Evolutionary conservation across 2,113 vertebrate species (phyloP).

Genomic region (Xiphias gladius): DNA sequence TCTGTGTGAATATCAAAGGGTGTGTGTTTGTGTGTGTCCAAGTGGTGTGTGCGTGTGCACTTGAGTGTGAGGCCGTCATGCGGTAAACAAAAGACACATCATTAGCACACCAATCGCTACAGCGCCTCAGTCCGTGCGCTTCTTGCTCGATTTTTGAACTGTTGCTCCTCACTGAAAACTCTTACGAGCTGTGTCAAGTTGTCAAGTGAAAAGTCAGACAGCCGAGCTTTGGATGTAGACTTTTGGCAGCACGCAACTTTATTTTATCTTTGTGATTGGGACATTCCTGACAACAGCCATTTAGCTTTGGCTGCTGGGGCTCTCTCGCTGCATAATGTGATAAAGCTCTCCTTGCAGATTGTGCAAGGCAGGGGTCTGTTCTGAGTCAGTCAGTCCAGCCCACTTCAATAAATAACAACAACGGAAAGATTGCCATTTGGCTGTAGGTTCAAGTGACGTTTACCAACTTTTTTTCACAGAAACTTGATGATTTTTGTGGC

Average conservation of each 20-base stretch:
- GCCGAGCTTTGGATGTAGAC: not conserved
- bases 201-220: slow-evolving; percentile 34
- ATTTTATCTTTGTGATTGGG: slow-evolving; percentile 12
- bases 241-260: not conserved
- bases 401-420: too few species aligned
- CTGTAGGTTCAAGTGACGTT: not conserved
- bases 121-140: slow-evolving; percentile 5
- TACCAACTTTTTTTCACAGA: not conserved
- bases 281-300: slow-evolving; percentile 20
- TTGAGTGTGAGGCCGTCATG: not conserved
- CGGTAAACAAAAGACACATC: slow-evolving; percentile 50
- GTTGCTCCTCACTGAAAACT: slow-evolving; percentile 32
- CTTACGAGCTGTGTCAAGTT: slow-evolving; percentile 32
- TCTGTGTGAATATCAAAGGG: slow-evolving; percentile 30
- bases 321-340: not conserved
- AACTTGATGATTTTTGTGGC: not conserved
- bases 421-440: too few species aligned
- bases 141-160: slow-evolving; percentile 15
- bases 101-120: slow-evolving; percentile 52
- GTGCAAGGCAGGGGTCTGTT: too few species aligned
- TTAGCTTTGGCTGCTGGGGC: slow-evolving; percentile 17
- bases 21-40: not conserved
- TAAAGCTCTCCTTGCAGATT: not conserved
- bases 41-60: not conserved
- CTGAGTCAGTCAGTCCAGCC: too few species aligned